Conservation (phyloP, 2,888 invertebrate genomes). For the Dendrolimus pini region DNA sequence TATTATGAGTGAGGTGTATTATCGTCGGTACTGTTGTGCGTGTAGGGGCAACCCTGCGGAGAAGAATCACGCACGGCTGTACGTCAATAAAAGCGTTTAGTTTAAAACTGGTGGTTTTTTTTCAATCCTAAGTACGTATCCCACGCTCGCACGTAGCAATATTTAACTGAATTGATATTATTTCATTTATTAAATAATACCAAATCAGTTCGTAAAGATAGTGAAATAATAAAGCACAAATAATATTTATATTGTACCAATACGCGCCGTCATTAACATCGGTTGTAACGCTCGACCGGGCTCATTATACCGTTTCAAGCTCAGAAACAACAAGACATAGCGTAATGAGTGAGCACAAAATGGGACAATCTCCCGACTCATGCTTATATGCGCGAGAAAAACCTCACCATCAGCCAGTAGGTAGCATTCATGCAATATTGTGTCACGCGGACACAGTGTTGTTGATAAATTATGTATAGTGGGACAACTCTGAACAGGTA, state of each 20-base stretch:
- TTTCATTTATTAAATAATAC: no score
- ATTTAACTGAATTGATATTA: no score
- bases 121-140: no score
- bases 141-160: no score
- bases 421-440: slow-evolving; percentile 4
- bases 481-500: background rate
- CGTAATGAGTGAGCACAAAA: slow-evolving; percentile 8
- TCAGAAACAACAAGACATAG: slow-evolving; percentile 1
- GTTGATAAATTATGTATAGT: background rate
- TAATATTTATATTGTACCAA: background rate
- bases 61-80: no score
- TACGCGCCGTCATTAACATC: background rate
- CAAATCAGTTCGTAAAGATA: no score
- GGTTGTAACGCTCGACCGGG: background rate
- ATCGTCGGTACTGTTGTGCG: no score
- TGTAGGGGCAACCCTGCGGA: no score
- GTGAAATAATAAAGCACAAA: no score
- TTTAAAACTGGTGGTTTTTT: no score
- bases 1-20: no score
- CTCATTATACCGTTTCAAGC: background rate
- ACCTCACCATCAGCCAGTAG: slow-evolving; percentile 6
- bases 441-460: background rate
- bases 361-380: slow-evolving; percentile 9
- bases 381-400: slow-evolving; percentile 5
- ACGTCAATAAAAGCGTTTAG: no score